Base-by-base conservation (phyloP, 1,140 invertebrate species). In the Drosophila parabipectinata region DNA sequence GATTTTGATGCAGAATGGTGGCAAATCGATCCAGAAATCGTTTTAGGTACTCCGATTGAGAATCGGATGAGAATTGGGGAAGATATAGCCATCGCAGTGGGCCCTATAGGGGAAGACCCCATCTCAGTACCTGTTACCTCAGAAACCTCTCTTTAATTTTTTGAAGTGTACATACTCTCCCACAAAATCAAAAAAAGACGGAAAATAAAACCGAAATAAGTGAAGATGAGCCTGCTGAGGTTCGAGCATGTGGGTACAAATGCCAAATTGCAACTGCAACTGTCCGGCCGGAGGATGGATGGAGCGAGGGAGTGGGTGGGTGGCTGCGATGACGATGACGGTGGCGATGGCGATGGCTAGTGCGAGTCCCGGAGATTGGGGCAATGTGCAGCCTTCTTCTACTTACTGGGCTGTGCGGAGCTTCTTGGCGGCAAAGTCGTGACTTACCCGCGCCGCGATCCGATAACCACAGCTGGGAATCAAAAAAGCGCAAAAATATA, bases 381-480 rank as follows among this genome's bases (percentile, higher is more conserved):
- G 26, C 26, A 28, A 4, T 28, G 26, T 28, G 26, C 21, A 21
- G 21, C 26, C 26, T 28, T 28, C 26, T 28, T 28, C 26, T 28
- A 28, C 26, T 28, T 7, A 28, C 26, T 28, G 26, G 6, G 6
- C 52, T 61, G 56, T 18, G 44, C 67, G 79, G 55, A 58, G 54
- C 64, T 67, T 67, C 66, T 69, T 67, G 62, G 66, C 66, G 66
- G 71, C 52, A 51, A 90, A 90, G 79, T 90, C 87, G 87, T 90
- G 87, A 90, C 87, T 87, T 75, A 73, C 77, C 68, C 74, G 66
- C 77, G 63, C 61, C 61, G 68, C 74, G 78, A 90, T 90, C 87
- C 88, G 88, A 90, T 90, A 90, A 90, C 61, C 53, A 47, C 50
- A 26, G 72, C 41, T 55, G 71, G 30, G 58, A 62, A 28, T 28